Evolutionary conservation across 2,888 invertebrate species (phyloP), one percentile per base, ranked within the genome.

Genomic region (Trisateles emortualis): DNA sequence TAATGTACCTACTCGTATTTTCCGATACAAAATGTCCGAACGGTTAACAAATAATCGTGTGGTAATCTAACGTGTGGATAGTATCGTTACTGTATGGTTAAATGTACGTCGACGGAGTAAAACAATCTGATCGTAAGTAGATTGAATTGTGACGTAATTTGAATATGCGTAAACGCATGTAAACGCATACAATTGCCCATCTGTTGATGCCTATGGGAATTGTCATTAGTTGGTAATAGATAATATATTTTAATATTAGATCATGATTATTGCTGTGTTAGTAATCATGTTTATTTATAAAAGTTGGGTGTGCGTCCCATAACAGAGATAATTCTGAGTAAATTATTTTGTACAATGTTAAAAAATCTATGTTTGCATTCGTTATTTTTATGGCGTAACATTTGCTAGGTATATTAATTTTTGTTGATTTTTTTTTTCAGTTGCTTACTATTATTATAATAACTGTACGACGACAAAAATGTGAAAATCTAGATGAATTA

Each of bases 271-370:
- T 79, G 74, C 78, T 76, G 74, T 72, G 74, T 77, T 79, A 76
- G 72, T 75, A 72, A 81, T 74, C 73, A 74, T 76, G 75, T 80
- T n/a, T n/a, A 80, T 78, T 72, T 75, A 72, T 82, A 78, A 70
- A 58, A 58, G 52, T 46, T 57, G 72, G 78, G 76, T 64, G 51
- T 64, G 64, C 51, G 58, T 57, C 72, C 75, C 66, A 61, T 71
- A 63, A 72, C 73, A 75, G 72, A 76, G 69, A 67, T 72, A 72
- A 46, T 68, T 80, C 70, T 69, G 69, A 84, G 83, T 90, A 88
- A 88, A 87, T 89, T 91, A 91, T 90, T 90, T 87, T 87, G 85
- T 90, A 90, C 79, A 84, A 83, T 83, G 78, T 86, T 86, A 80
- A 77, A 79, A 73, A 45, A 78, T 84, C 74, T 81, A 81, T 84